Conservation (phyloP, 2,797 vertebrate genomes). For the Chelidonichthys spinosus region DNA sequence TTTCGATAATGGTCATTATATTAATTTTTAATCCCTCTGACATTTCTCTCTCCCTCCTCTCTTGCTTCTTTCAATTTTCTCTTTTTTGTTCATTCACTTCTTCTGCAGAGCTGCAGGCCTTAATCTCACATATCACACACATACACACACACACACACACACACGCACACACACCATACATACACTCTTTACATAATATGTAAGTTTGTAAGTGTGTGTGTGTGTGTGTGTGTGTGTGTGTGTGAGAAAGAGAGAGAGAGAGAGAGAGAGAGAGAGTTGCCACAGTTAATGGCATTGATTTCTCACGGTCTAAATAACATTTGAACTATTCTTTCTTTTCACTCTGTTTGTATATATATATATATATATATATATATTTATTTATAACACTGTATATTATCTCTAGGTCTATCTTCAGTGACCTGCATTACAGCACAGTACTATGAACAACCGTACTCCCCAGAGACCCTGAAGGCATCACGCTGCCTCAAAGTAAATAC, state of each 20-base stretch:
- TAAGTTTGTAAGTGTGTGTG: slow-evolving; percentile 31
- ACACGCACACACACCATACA: neutral
- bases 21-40: neutral
- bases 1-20: neutral
- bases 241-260: no score
- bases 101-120: slow-evolving; percentile 11
- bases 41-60: neutral
- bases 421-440: slow-evolving; percentile 42
- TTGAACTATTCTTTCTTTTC: slow-evolving; percentile 19
- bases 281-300: slow-evolving; percentile 35
- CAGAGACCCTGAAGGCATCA: slow-evolving; percentile 52
- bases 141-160: slow-evolving; percentile 11
- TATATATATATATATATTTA: slow-evolving; percentile 37
- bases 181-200: neutral
- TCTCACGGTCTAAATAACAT: slow-evolving; percentile 56
- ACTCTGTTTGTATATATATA: slow-evolving; percentile 13
- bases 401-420: slow-evolving; percentile 29
- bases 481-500: slow-evolving; percentile 40
- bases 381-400: slow-evolving; percentile 51
- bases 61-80: neutral
- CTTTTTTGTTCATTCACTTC: slow-evolving; percentile 12
- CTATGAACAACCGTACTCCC: slow-evolving; percentile 39
- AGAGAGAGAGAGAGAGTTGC: no score
- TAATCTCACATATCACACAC: slow-evolving; percentile 6
- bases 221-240: neutral